phyloP scores from a whole-genome alignment of 2,113 vertebrate genomes.

The Gasterosteus nipponicus region DNA sequence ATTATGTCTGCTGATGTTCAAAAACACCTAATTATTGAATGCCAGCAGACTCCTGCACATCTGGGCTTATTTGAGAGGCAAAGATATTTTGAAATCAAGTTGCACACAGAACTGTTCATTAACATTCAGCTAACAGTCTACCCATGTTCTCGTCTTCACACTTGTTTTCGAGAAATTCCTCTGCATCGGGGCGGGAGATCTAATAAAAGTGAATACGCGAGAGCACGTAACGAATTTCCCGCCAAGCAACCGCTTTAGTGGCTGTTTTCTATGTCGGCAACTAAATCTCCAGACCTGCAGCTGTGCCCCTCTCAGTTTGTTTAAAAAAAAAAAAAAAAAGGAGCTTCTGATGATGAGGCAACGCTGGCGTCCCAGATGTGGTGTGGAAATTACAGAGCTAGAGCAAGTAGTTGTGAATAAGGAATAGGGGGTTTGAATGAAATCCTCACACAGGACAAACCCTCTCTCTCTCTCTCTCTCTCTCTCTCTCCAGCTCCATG shows the following conservation, averaged over 20 bases:
- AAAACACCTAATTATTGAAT: not conserved
- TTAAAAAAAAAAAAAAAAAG: conserved; percentile 20
- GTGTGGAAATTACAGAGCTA: conserved; percentile 41
- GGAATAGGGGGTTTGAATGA: conserved; percentile 42
- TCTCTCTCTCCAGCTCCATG: conserved; percentile 3
- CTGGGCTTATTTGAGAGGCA: not conserved
- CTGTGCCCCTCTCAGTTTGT: conserved; percentile 39
- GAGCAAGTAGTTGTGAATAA: conserved; percentile 38
- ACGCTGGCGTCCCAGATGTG: conserved; percentile 31
- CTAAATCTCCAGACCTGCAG: conserved; percentile 39
- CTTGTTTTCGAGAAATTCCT: conserved; percentile 10
- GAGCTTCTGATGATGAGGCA: conserved; percentile 56
- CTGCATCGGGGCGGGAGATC: conserved; percentile 16
- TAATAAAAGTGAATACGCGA: conserved; percentile 12
- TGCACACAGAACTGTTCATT: conserved; percentile 10
- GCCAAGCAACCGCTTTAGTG: conserved; percentile 39
- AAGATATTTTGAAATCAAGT: not conserved
- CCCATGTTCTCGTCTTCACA: conserved; percentile 13
- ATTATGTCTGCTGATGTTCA: not conserved
- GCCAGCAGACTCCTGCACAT: not conserved
- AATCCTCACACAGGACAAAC: conserved; percentile 42
- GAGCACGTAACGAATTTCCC: conserved; percentile 26
- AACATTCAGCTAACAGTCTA: not conserved
- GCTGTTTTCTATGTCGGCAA: conserved; percentile 37
- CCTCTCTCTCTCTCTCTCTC: conserved; percentile 12